Conservation (phyloP, 2,888 invertebrate genomes). For the Acleris laterana region DNA sequence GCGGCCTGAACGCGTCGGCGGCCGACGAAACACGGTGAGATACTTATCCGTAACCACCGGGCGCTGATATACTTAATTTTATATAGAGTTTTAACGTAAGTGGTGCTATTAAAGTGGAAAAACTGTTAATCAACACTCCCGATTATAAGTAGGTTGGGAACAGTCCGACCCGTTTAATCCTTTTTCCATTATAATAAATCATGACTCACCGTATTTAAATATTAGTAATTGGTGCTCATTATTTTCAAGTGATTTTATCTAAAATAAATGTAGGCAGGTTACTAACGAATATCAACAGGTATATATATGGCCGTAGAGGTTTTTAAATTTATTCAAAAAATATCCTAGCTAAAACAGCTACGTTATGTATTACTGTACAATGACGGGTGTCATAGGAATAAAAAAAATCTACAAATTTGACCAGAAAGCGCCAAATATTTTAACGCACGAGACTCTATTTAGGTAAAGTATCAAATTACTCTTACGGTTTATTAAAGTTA, state of each 20-base stretch:
- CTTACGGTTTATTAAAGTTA: conserved; percentile 79
- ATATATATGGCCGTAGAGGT: conserved; percentile 69
- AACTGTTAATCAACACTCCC: too few relatives aligned
- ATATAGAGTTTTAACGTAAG: conserved; percentile 67
- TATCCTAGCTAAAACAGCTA: conserved; percentile 83
- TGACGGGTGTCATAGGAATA: conserved; percentile 71
- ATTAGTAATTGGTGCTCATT: conserved; percentile 64
- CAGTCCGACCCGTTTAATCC: too few relatives aligned
- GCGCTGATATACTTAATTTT: conserved; percentile 52
- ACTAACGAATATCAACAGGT: conserved; percentile 59
- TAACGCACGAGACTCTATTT: conserved; percentile 62
- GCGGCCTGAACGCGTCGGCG: background rate
- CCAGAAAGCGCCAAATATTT: conserved; percentile 9
- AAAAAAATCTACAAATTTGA: conserved; percentile 49
- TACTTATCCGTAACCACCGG: conserved; percentile 44
- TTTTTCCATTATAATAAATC: too few relatives aligned
- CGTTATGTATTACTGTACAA: conserved; percentile 79
- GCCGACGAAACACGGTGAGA: background rate
- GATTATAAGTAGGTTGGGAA: too few relatives aligned
- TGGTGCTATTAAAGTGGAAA: too few relatives aligned
- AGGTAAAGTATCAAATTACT: conserved; percentile 69
- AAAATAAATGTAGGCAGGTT: conserved; percentile 57
- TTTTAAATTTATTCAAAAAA: conserved; percentile 79
- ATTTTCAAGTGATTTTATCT: conserved; percentile 64
- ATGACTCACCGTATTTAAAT: too few relatives aligned